Base-by-base conservation (phyloP, 2,797 vertebrate species). In the Notolabrus celidotus region DNA sequence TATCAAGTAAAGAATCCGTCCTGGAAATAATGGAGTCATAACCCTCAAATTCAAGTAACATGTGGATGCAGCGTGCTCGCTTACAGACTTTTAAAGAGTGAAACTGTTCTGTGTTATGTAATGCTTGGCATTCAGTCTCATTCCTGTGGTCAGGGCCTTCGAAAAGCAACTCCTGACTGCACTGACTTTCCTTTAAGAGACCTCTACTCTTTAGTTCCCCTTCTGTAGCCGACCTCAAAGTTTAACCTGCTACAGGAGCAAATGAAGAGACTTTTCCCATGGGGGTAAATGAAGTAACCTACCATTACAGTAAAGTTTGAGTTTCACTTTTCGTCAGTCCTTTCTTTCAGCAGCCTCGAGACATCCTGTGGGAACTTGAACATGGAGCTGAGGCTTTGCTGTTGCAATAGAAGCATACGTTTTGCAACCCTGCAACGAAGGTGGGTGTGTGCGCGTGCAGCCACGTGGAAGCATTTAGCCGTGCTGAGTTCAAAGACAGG, bases 71-170 rank as follows among this genome's bases (percentile, higher is more conserved):
- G 63, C 61, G 16, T 64, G 45, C 52, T 19, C 22, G 47, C 56
- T 43, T 38, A 6, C 20, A 55, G 60, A 62, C 29, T 51, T 57
- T 55, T 11, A 38, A 29, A 64, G 79, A 46, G 25, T 77, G 25
- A 36, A 69, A 12, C 71, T 41, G 31, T 41, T 70, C 62, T 45
- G 47, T n/a, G 5, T 91, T 91, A 88, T 68, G 84, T 69, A 83
- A 89, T 64, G 68, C 62, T 42, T 87, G 86, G 85, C 80, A 39
- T 77, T 62, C 41, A n/a, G 39, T 71, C 42, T 74, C 75, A 87
- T 87, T 86, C 85, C 85, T 91, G 88, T 42, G 82, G 88, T 72
- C 49, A 4, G 14, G 70, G 67, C 83, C 45, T 71, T 80, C 67
- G 62, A 27, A 71, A 68, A 63, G 58, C 33, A 71, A 69, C 72